A percentile compares a stretch with the other conserved stretches of the same genome.
Evolutionary conservation across 2,797 vertebrate genomes (phyloP).

Genomic region (Macroramphosus scolopax): DNA sequence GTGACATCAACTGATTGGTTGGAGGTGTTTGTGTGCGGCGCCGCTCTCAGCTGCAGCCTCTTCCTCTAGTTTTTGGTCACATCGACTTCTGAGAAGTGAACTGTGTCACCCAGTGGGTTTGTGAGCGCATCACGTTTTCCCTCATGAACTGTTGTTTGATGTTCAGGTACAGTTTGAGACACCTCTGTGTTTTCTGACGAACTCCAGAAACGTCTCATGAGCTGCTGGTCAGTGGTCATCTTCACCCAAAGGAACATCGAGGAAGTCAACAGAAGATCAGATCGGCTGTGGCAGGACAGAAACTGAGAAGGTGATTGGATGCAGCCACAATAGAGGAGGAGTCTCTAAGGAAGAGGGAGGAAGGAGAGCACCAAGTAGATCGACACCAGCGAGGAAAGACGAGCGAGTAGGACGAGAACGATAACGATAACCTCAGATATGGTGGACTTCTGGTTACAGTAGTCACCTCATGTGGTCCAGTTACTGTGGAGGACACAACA

Average conservation of each 20-base stretch:
- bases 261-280: constrained; percentile 2
- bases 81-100: background rate
- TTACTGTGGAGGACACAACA: constrained; percentile 19
- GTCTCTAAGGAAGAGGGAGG: background rate
- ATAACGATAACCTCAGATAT: constrained; percentile 17
- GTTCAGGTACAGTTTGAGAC: background rate
- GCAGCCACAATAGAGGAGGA: constrained; percentile 1
- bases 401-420: background rate
- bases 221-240: background rate
- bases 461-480: constrained; percentile 31
- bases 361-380: constrained; percentile 4
- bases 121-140: constrained; percentile 20
- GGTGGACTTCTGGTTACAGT: constrained; percentile 17
- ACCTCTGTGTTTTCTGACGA: background rate
- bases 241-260: background rate
- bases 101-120: background rate
- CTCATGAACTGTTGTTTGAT: background rate
- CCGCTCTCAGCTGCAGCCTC: constrained; percentile 3
- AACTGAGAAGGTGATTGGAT: constrained; percentile 39
- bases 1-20: constrained; percentile 21
- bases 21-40: constrained; percentile 16
- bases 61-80: background rate
- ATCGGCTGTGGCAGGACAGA: constrained; percentile 20
- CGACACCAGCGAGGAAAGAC: background rate
- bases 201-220: background rate